These are phyloP conservation scores for Pygoscelis adeliae DNA, from an alignment of 2,113 vertebrate species.

Conservation along the genomic window DNA sequence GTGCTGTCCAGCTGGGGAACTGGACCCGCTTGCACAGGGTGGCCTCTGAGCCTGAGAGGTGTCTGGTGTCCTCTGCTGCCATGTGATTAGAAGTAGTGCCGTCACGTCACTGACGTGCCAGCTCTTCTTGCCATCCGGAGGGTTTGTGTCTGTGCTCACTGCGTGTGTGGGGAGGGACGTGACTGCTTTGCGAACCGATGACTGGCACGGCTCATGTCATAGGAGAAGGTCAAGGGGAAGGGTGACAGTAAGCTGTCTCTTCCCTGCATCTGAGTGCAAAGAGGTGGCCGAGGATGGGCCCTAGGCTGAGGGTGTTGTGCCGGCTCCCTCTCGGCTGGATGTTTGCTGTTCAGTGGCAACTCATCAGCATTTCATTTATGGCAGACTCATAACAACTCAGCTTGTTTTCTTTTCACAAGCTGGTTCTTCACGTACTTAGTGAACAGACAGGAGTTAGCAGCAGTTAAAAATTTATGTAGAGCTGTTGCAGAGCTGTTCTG, in stretches of 20 bases:
- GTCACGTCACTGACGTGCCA: accelerated
- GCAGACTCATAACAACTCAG: not conserved
- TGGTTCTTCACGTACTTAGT: not conserved
- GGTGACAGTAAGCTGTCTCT: not conserved
- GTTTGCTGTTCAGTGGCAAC: not conserved
- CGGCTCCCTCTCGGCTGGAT: not conserved
- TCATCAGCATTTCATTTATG: not conserved
- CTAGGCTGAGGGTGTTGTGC: not conserved
- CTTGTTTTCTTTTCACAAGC: not conserved
- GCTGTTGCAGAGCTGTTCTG: not conserved
- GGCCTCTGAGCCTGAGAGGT: not conserved
- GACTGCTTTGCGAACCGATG: accelerated
- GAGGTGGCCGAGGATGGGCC: not conserved
- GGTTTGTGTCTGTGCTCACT: not conserved
- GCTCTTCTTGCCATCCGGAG: not conserved
- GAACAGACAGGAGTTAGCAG: not conserved
- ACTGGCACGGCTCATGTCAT: accelerated
- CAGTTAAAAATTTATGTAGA: not conserved
- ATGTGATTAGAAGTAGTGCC: not conserved
- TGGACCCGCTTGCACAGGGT: not conserved
- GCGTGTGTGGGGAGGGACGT: accelerated
- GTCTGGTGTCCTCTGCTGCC: accelerated
- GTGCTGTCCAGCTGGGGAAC: not conserved
- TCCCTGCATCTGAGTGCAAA: accelerated
- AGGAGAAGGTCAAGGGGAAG: not conserved